These are phyloP conservation scores for Lepilemur ruficaudatus DNA, from an alignment of 2,797 vertebrate species.

Conservation along the genomic window DNA sequence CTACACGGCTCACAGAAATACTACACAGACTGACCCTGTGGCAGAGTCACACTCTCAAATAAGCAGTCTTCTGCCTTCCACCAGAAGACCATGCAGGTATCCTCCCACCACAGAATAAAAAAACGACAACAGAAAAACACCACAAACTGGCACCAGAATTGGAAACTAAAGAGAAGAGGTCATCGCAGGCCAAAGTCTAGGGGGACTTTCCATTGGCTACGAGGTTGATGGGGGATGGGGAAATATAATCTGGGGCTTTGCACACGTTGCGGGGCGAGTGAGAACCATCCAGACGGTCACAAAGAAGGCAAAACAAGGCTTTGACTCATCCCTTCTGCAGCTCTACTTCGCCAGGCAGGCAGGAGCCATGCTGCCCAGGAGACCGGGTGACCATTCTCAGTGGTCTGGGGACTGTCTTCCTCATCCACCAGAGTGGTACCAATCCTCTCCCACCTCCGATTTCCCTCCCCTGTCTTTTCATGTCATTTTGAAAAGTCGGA, in stretches of 20 bases:
- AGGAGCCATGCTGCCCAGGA: background rate
- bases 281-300: constrained; percentile 16
- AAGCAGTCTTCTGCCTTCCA: constrained; percentile 16
- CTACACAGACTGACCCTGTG: background rate
- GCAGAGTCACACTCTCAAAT: constrained; percentile 28
- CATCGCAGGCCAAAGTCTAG: constrained; percentile 55
- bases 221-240: constrained; percentile 35
- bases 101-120: background rate
- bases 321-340: background rate
- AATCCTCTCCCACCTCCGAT: background rate
- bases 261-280: background rate
- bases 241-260: constrained; percentile 60
- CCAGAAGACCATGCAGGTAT: background rate
- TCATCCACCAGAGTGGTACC: background rate
- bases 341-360: background rate
- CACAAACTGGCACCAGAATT: constrained; percentile 60
- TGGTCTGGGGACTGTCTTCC: background rate
- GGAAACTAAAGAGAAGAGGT: constrained; percentile 72
- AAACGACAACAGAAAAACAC: background rate
- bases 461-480: background rate
- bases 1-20: background rate
- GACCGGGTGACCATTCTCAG: background rate
- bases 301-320: background rate
- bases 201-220: constrained; percentile 67
- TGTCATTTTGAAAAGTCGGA: constrained; percentile 26